Conservation (phyloP, 2,113 vertebrate species). For the Spizaetus ornatus region DNA sequence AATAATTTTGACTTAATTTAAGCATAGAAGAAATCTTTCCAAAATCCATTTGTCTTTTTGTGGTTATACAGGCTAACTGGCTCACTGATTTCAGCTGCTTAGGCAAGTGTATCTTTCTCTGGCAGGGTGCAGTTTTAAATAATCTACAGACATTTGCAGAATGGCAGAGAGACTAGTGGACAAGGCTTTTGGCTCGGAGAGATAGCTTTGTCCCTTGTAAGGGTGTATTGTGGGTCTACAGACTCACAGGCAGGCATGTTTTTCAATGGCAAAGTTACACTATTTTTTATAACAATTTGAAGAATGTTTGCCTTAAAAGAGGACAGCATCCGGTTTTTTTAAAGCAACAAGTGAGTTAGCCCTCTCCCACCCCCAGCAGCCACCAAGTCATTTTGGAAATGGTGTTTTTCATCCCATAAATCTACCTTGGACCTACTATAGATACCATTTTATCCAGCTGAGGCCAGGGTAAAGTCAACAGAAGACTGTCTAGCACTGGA, state of each 20-base stretch:
- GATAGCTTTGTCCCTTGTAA: too few species aligned
- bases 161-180: not conserved
- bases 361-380: not conserved
- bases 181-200: accelerated
- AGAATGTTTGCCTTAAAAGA: not conserved
- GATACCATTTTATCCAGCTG: not conserved
- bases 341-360: not conserved
- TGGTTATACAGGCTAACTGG: not conserved
- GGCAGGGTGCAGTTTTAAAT: accelerated
- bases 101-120: not conserved
- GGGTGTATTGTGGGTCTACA: not conserved
- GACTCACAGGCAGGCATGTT: not conserved
- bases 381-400: not conserved
- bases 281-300: accelerated
- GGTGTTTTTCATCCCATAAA: not conserved
- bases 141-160: not conserved
- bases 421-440: not conserved
- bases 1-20: not conserved
- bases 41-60: accelerated
- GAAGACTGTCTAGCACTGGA: not conserved
- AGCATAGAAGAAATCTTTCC: not conserved
- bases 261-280: not conserved
- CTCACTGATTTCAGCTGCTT: not conserved
- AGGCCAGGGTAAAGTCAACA: accelerated
- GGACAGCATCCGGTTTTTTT: not conserved